Percentiles rank a stretch among this genome's conserved stretches.
phyloP scores from a whole-genome alignment of 1,140 invertebrate genomes.

The Drosophila subpulchrella region DNA sequence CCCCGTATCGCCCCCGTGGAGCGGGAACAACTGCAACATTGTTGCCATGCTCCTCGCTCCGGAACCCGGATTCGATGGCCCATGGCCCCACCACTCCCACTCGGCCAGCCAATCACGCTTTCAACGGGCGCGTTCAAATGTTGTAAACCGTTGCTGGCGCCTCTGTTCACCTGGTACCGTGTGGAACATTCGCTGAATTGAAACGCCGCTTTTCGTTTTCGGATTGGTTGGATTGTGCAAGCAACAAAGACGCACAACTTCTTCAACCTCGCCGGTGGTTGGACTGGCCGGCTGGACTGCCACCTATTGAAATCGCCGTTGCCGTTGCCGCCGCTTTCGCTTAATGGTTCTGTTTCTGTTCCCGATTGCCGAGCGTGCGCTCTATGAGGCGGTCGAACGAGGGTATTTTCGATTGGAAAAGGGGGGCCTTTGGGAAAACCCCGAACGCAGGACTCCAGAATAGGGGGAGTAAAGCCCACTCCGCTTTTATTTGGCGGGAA shows the following conservation, averaged over 20 bases:
- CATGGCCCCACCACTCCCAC: conserved; percentile 13
- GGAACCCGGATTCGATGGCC: conserved; percentile 24
- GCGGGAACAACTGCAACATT: conserved; percentile 55
- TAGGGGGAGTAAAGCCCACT: too few relatives aligned
- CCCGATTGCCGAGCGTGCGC: background rate
- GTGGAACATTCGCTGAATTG: conserved; percentile 84
- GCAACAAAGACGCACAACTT: conserved; percentile 83
- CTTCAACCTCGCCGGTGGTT: conserved; percentile 67
- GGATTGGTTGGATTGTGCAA: conserved; percentile 82
- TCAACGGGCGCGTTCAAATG: conserved; percentile 67
- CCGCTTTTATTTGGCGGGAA: too few relatives aligned
- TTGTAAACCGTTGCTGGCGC: conserved; percentile 61
- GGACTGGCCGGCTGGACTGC: conserved; percentile 30
- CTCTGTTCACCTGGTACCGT: conserved; percentile 75
- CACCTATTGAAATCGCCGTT: conserved; percentile 18
- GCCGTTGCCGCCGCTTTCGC: conserved; percentile 6
- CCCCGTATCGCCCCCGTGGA: background rate
- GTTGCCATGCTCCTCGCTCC: conserved; percentile 56
- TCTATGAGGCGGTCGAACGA: background rate
- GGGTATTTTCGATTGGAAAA: background rate
- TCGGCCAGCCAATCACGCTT: conserved; percentile 72
- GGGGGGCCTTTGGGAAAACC: background rate
- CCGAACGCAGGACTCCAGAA: background rate
- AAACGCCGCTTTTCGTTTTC: conserved; percentile 81
- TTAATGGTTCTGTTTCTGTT: background rate